A percentile compares a stretch with the other conserved stretches of the same genome.
phyloP scores from a whole-genome alignment of 2,113 vertebrate genomes.

The Paracanthobrama guichenoti region DNA sequence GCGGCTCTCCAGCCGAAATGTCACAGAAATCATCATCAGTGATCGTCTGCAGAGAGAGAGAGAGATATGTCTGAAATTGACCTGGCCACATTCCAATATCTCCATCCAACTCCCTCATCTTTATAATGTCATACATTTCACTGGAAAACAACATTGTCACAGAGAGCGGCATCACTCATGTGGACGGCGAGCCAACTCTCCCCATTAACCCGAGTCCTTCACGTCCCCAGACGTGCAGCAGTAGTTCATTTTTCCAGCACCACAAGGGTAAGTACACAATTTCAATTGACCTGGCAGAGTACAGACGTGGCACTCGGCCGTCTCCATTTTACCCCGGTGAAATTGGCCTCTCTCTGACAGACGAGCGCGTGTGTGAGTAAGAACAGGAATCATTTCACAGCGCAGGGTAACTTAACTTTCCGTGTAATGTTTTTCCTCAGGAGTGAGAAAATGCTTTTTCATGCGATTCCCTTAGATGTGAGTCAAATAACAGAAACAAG shows the following conservation, averaged over 20 bases:
- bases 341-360: constrained; percentile 55
- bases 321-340: background rate
- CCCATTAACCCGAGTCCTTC: constrained; percentile 46
- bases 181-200: constrained; percentile 11
- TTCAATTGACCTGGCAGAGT: constrained; percentile 66
- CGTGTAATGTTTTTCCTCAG: constrained; percentile 6
- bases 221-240: constrained; percentile 45
- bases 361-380: constrained; percentile 57
- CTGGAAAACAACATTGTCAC: constrained; percentile 28
- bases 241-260: constrained; percentile 40
- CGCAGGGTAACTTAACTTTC: background rate
- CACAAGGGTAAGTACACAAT: constrained; percentile 62
- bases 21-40: constrained; percentile 64
- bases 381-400: constrained; percentile 51
- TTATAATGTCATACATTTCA: constrained; percentile 50
- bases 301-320: constrained; percentile 36
- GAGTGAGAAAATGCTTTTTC: constrained; percentile 5
- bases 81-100: constrained; percentile 45
- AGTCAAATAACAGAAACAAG: background rate
- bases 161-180: constrained; percentile 30
- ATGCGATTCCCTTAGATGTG: background rate
- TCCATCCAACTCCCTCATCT: constrained; percentile 38
- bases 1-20: constrained; percentile 62
- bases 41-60: constrained; percentile 53
- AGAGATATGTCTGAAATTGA: constrained; percentile 25